Conservation (phyloP, 2,113 vertebrate species). For the Pelmatolapia mariae region DNA sequence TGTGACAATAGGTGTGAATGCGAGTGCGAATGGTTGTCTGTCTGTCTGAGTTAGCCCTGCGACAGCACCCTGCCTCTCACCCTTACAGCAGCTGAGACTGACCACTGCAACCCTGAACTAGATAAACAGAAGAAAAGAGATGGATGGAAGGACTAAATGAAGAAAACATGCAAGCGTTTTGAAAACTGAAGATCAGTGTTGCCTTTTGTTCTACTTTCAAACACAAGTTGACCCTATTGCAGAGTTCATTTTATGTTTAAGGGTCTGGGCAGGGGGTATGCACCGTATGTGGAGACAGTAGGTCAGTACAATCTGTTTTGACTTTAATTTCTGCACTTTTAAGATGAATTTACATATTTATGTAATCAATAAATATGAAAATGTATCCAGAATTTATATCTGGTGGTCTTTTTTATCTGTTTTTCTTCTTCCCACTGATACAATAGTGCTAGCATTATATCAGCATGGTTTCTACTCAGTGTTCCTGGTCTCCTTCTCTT, state of each 20-base stretch:
- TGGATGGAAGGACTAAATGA: background rate
- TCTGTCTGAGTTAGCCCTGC: background rate
- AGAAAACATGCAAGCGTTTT: background rate
- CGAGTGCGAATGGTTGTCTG: rapidly evolving
- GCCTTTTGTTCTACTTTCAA: background rate
- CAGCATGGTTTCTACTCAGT: background rate
- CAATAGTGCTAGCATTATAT: background rate
- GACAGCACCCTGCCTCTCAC: background rate
- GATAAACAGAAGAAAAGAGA: background rate
- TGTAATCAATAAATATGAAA: background rate
- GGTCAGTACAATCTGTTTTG: rapidly evolving
- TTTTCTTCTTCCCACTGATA: background rate
- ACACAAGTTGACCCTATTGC: background rate
- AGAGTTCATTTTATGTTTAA: background rate
- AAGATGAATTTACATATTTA: background rate
- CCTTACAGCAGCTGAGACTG: background rate
- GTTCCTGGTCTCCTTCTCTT: background rate
- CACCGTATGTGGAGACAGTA: background rate
- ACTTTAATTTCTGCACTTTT: background rate
- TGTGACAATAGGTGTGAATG: background rate
- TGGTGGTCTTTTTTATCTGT: background rate
- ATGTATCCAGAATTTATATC: background rate
- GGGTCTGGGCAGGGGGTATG: background rate
- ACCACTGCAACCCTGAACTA: background rate
- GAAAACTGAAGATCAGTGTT: background rate